These are phyloP conservation scores for Hylaea fasciaria DNA, from an alignment of 2,888 invertebrate genomes.

Conservation along the genomic window DNA sequence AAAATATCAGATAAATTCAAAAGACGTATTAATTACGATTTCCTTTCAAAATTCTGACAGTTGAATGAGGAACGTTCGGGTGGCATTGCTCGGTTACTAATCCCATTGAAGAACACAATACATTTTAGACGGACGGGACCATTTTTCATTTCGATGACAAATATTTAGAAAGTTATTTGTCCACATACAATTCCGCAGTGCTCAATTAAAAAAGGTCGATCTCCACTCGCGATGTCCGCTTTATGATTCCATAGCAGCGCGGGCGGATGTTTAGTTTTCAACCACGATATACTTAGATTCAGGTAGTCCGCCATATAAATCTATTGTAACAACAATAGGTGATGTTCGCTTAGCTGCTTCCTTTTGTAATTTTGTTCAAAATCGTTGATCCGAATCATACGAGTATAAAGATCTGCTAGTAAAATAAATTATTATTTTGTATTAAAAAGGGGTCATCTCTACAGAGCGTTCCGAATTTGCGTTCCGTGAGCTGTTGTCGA, in stretches of 20 bases:
- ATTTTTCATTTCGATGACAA: conserved; percentile 83
- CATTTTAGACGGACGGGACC: conserved; percentile 66
- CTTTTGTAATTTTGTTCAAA: conserved; percentile 65
- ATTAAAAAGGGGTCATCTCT: conserved; percentile 54
- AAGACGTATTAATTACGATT: conserved; percentile 68
- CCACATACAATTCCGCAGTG: conserved; percentile 68
- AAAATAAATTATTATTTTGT: conserved; percentile 51
- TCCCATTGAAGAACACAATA: conserved; percentile 77
- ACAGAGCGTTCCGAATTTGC: conserved; percentile 65
- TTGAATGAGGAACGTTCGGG: conserved; percentile 66
- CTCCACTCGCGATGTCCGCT: conserved; percentile 60
- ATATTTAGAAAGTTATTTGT: conserved; percentile 84
- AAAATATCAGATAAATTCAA: conserved; percentile 52
- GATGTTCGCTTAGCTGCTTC: conserved; percentile 49
- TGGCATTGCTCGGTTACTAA: conserved; percentile 79
- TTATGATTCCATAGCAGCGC: conserved; percentile 63
- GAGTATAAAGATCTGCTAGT: conserved; percentile 49
- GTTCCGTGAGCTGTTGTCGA: conserved; percentile 47
- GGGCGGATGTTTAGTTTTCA: conserved; percentile 78
- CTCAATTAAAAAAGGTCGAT: conserved; percentile 74
- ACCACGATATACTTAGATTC: conserved; percentile 76
- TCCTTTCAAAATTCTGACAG: conserved; percentile 59
- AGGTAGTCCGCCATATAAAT: conserved; percentile 79
- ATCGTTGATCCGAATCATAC: conserved; percentile 58
- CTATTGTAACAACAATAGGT: conserved; percentile 71